Conservation (phyloP, 2,888 invertebrate species). For the Congeria kusceri region DNA sequence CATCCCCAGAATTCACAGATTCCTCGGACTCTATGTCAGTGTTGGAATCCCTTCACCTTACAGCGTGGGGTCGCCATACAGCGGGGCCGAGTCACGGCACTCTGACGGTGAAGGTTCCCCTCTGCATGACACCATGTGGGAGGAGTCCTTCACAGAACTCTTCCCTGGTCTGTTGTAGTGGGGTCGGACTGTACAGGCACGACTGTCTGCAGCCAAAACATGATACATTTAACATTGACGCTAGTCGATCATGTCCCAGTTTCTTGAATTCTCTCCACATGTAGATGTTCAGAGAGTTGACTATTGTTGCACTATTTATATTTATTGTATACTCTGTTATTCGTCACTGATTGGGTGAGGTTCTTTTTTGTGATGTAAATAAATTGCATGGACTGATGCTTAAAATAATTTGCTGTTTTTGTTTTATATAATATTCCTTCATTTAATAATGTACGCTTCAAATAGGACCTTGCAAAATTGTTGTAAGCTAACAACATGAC, state of each 20-base stretch:
- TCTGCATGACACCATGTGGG: slow-evolving; percentile 73
- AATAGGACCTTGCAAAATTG: too few relatives aligned
- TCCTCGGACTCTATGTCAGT: slow-evolving; percentile 76
- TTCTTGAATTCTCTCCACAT: too few relatives aligned
- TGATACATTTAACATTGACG: too few relatives aligned
- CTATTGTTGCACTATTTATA: too few relatives aligned
- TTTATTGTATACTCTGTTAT: too few relatives aligned
- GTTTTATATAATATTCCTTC: neutral
- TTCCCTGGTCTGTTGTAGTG: slow-evolving; percentile 69
- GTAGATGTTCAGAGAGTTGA: too few relatives aligned
- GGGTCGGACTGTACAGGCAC: neutral
- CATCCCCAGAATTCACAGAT: slow-evolving; percentile 30
- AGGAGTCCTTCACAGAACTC: slow-evolving; percentile 79
- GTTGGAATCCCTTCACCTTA: slow-evolving; percentile 72
- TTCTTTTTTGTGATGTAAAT: slow-evolving; percentile 3
- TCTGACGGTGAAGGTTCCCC: slow-evolving; percentile 50
- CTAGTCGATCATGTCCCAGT: too few relatives aligned
- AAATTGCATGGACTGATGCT: slow-evolving; percentile 6
- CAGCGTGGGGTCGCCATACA: slow-evolving; percentile 56
- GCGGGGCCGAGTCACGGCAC: slow-evolving; percentile 61
- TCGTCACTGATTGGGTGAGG: neutral
- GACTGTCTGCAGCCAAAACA: too few relatives aligned
- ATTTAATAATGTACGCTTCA: too few relatives aligned
- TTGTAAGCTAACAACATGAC: too few relatives aligned
- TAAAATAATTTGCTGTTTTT: neutral